Evolutionary conservation across 2,113 vertebrate species (phyloP).

Genomic region (Picathartes gymnocephalus): DNA sequence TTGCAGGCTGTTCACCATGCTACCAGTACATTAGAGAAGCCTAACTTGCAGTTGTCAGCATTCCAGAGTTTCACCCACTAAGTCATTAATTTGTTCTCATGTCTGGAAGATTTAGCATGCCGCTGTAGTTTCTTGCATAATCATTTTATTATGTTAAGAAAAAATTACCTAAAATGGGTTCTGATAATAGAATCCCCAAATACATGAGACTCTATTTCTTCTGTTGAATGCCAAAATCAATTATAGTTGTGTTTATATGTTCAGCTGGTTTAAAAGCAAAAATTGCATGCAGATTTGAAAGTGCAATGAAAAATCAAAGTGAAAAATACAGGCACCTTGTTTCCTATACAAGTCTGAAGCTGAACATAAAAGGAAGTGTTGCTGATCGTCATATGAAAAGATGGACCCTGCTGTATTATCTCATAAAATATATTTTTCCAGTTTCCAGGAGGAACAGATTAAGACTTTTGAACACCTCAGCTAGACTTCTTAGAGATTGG

Average conservation of each 20-base stretch:
- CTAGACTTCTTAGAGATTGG: conserved; percentile 8
- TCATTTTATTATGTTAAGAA: not conserved
- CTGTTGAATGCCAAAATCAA: not conserved
- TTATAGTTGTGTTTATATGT: not conserved
- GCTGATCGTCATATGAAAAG: not conserved
- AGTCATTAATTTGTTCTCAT: conserved; percentile 15
- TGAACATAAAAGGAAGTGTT: not conserved
- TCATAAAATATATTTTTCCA: not conserved
- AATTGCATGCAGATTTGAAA: not conserved
- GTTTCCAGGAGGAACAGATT: not conserved
- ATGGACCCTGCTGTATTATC: not conserved
- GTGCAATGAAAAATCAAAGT: not conserved
- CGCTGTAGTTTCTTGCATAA: not conserved
- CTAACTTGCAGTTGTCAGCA: conserved; percentile 15
- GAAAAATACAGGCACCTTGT: not conserved
- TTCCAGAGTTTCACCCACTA: conserved; percentile 23
- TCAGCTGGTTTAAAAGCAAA: not conserved
- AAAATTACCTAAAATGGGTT: not conserved
- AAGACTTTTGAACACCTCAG: conserved; percentile 36
- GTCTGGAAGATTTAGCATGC: not conserved
- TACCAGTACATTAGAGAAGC: not conserved
- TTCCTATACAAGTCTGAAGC: not conserved
- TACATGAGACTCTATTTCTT: not conserved
- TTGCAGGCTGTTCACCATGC: conserved; percentile 7
- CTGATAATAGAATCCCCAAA: not conserved